Evolutionary conservation across 2,113 vertebrate genomes (phyloP).

Genomic region (Etia nguti): DNA sequence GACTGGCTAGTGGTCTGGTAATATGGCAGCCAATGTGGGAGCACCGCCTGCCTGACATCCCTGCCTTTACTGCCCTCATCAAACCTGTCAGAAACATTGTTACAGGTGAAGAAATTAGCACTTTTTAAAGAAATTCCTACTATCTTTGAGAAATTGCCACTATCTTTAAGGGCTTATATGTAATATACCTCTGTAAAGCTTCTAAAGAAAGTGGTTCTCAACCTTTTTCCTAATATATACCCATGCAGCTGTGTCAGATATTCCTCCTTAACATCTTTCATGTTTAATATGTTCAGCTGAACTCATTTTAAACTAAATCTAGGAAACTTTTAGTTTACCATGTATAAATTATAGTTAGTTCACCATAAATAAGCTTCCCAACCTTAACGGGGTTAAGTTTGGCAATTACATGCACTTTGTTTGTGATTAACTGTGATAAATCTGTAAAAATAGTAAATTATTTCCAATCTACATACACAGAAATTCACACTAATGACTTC

Average conservation of each 20-base stretch:
- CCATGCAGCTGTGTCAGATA: neutral
- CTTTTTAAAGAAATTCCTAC: neutral
- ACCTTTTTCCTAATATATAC: neutral
- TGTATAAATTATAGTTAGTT: neutral
- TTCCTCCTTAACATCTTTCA: neutral
- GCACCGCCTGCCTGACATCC: conserved; percentile 91
- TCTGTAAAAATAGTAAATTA: neutral
- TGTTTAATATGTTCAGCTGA: neutral
- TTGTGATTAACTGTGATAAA: neutral
- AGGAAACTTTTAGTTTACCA: neutral
- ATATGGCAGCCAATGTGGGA: conserved; percentile 99
- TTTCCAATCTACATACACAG: neutral
- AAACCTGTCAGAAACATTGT: conserved; percentile 91
- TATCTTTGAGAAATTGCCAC: neutral
- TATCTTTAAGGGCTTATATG: neutral
- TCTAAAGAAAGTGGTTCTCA: neutral
- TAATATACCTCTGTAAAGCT: fast-evolving
- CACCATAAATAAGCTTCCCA: neutral
- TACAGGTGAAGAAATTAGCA: conserved; percentile 76
- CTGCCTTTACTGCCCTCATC: conserved; percentile 89
- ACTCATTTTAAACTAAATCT: neutral
- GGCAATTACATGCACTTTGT: neutral
- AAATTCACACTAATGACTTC: neutral
- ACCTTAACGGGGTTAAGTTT: neutral
- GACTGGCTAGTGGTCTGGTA: conserved; percentile 90